Percentiles rank a stretch among this genome's conserved stretches.
Evolutionary conservation across 2,888 invertebrate genomes (phyloP).

Genomic region (Platycheirus albimanus): DNA sequence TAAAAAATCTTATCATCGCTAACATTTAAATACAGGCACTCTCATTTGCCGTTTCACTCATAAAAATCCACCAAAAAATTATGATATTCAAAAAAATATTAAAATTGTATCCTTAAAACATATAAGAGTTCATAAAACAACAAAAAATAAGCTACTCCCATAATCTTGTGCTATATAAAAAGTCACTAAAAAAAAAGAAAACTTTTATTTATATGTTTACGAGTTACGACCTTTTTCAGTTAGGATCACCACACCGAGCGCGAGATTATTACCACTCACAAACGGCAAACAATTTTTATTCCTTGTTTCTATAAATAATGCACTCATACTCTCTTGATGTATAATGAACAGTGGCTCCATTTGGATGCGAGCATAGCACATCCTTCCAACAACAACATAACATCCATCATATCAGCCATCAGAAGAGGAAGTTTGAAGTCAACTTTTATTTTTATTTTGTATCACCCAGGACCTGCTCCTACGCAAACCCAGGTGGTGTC

Average conservation of each 20-base stretch:
- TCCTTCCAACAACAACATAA: not conserved
- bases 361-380: not conserved
- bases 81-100: not conserved
- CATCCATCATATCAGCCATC: slow-evolving; percentile 20
- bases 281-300: slow-evolving; percentile 23
- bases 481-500: slow-evolving; percentile 21
- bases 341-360: not conserved
- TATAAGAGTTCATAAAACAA: slow-evolving; percentile 19
- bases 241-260: not conserved
- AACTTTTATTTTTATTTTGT: not conserved
- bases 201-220: slow-evolving; percentile 18
- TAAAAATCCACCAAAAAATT: not conserved
- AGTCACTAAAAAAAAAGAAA: slow-evolving; percentile 5
- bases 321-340: not conserved
- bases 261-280: slow-evolving; percentile 11
- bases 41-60: not conserved
- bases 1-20: not conserved
- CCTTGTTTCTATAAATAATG: slow-evolving; percentile 16
- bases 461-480: slow-evolving; percentile 4
- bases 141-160: slow-evolving; percentile 15
- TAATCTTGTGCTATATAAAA: slow-evolving; percentile 8
- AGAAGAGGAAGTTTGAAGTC: slow-evolving; percentile 4
- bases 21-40: not conserved
- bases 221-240: not conserved
- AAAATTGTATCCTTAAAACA: slow-evolving; percentile 16